Evolutionary conservation across 2,113 vertebrate species (phyloP), one percentile per base, ranked within the genome.

Genomic region (Heliornis fulica): DNA sequence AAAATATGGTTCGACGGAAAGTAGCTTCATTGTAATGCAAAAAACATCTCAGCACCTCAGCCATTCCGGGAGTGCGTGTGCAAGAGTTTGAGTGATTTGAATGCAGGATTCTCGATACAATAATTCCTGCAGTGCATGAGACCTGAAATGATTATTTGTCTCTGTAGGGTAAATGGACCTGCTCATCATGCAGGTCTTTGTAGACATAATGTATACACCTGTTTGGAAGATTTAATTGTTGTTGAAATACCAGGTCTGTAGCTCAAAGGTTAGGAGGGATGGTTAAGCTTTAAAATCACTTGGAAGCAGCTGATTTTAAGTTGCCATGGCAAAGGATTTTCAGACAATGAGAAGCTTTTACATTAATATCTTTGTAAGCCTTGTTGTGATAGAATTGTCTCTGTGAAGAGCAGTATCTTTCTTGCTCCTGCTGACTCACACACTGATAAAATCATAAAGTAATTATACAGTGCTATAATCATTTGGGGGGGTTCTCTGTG

Each of bases 301-400:
- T 97, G 80, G 96, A 98, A 97, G 96, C 90, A 91, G 93, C 91
- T 91, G 96, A 95, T 96, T 97, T 97, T 93, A 97, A 97, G 97
- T 98, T 98, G 97, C 98, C 97, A 98, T 98, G 97, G 97, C 93
- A 97, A 98, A 97, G 96, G 94, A 96, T 97, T 97, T 93, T 78
- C 94, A 97, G 96, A 98, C 97, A 98, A 97, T 92, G 96, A 89
- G 93, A 96, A 93, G 94, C 96, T 98, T 97, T 97, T 97, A 95
- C 96, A 91, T 96, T 96, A 97, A 96, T 97, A 90, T 96, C 90
- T 96, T 93, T 95, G 94, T 96, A 94, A 93, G 78, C 91, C 94
- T 96, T 97, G 96, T 97, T 97, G 87, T 95, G 97, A 96, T 96
- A 96, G 94, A 96, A 96, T 96, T 97, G 97, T 96, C 96, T 97